Percentiles rank a stretch among this genome's conserved stretches.
Evolutionary conservation across 2,888 invertebrate species (phyloP).

Genomic region (Melangyna quadrimaculata): DNA sequence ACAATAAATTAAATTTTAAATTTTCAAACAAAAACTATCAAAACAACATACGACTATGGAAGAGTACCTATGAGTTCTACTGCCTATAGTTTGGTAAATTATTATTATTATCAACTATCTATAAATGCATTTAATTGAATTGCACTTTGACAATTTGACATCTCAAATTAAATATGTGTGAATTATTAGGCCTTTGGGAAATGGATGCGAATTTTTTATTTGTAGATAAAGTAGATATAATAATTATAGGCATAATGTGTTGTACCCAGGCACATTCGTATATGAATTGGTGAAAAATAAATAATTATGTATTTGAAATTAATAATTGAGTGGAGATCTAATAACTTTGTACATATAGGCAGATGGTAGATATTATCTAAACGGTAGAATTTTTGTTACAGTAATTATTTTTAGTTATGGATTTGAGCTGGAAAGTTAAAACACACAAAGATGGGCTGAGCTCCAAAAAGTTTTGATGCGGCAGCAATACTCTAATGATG

Average conservation of each 20-base stretch:
- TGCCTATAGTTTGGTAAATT: background rate
- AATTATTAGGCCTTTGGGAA: conserved; percentile 25
- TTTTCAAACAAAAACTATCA: background rate
- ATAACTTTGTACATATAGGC: no score
- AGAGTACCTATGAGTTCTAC: background rate
- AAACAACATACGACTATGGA: background rate
- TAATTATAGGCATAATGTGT: background rate
- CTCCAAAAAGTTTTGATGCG: no score
- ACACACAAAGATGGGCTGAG: no score
- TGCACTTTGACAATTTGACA: conserved; percentile 61
- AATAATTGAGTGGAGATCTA: no score
- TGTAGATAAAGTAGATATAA: background rate
- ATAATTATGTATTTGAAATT: no score
- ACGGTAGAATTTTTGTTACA: no score
- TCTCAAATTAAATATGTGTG: conserved; percentile 55
- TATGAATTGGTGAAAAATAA: no score
- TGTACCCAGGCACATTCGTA: no score
- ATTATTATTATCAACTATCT: conserved; percentile 8
- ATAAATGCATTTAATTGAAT: conserved; percentile 65
- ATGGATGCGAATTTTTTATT: background rate
- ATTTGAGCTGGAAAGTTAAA: no score
- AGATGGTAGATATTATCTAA: no score
- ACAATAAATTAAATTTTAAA: conserved; percentile 51
- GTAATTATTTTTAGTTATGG: no score
- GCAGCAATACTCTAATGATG: no score